These are phyloP conservation scores for Seira musarum DNA, from an alignment of 2,888 invertebrate species.

Conservation along the genomic window DNA sequence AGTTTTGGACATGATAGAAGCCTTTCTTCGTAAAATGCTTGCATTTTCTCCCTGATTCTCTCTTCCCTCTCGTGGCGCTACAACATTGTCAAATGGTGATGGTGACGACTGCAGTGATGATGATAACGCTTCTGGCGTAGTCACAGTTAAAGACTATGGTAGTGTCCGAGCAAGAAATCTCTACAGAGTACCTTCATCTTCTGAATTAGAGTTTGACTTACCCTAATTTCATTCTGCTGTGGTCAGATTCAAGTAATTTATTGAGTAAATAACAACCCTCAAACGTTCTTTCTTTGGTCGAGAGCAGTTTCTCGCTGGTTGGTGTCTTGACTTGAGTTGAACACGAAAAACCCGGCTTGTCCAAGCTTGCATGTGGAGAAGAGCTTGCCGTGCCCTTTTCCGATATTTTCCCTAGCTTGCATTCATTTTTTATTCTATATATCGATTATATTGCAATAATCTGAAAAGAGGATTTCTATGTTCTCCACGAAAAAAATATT, in stretches of 20 bases:
- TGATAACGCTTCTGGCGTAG: conserved; percentile 40
- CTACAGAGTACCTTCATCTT: conserved; percentile 31
- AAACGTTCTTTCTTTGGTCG: conserved; percentile 34
- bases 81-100: conserved; percentile 7
- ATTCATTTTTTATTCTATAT: neutral
- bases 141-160: no score
- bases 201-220: conserved; percentile 47
- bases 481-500: no score
- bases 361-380: conserved; percentile 26
- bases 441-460: conserved; percentile 20
- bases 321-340: no score
- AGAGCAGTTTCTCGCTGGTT: no score
- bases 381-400: conserved; percentile 40
- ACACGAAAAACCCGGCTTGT: no score
- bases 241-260: conserved; percentile 56
- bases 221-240: conserved; percentile 54
- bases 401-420: conserved; percentile 20
- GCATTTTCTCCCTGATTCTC: conserved; percentile 34
- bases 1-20: no score
- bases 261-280: conserved; percentile 57
- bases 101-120: neutral
- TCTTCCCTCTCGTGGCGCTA: conserved; percentile 8
- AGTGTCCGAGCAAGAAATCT: no score
- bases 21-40: no score
- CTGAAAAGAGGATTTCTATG: no score